A percentile compares a stretch with the other conserved stretches of the same genome.
Evolutionary conservation across 2,888 invertebrate genomes (phyloP).

Genomic region (Erannis defoliaria): DNA sequence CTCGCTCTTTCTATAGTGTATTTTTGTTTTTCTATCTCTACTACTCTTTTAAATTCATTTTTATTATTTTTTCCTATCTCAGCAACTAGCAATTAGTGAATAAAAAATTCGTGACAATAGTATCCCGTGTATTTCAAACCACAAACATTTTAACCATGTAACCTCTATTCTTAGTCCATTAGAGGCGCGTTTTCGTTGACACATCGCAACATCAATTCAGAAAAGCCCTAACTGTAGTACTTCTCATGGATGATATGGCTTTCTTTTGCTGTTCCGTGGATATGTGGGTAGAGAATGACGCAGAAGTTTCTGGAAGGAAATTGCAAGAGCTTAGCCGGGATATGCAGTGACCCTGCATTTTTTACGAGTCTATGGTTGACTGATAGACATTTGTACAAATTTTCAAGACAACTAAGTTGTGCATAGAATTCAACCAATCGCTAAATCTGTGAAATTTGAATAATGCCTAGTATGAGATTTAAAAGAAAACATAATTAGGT

Average conservation of each 20-base stretch:
- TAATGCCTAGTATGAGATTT: too few relatives aligned
- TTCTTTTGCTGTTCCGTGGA: not conserved
- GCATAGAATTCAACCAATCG: not conserved
- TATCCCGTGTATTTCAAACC: conserved; percentile 55
- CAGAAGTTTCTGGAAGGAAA: conserved; percentile 72
- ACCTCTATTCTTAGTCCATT: conserved; percentile 66
- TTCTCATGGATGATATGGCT: not conserved
- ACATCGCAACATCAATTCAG: conserved; percentile 37
- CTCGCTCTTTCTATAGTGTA: too few relatives aligned
- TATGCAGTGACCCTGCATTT: conserved; percentile 75
- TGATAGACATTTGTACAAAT: conserved; percentile 33
- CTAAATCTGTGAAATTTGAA: too few relatives aligned
- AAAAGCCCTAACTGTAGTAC: conserved; percentile 11
- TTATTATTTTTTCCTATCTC: too few relatives aligned
- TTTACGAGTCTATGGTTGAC: conserved; percentile 61
- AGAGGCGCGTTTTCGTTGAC: conserved; percentile 71
- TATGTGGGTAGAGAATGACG: conserved; percentile 80
- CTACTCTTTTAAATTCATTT: too few relatives aligned
- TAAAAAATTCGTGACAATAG: conserved; percentile 41
- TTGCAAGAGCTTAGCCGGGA: conserved; percentile 72
- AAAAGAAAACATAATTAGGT: too few relatives aligned
- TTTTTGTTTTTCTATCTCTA: too few relatives aligned
- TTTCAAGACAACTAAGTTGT: not conserved
- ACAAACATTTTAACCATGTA: conserved; percentile 58
- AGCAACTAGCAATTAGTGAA: too few relatives aligned